Percentiles rank a stretch among this genome's conserved stretches.
Conservation (phyloP, 2,888 invertebrate species). For the Xestoiulus laeticollis region DNA sequence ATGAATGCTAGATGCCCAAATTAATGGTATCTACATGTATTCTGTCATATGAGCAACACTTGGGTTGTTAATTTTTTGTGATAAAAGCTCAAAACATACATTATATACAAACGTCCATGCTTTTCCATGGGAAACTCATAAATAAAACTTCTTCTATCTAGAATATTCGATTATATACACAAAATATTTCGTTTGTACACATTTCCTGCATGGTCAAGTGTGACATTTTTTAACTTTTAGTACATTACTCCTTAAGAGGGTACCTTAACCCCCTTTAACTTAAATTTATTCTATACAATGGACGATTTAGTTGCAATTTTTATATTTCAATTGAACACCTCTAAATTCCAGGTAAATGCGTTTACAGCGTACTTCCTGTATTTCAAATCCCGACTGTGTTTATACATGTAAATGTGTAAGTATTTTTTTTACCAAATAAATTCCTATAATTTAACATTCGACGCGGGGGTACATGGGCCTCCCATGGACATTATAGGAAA, state of each 20-base stretch:
- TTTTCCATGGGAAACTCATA: no score
- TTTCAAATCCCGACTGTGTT: neutral
- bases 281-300: no score
- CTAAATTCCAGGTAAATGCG: neutral
- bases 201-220: neutral
- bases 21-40: neutral
- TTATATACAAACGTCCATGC: no score
- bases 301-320: no score
- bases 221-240: neutral
- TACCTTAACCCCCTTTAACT: neutral
- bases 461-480: neutral
- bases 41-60: neutral
- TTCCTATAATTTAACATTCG: neutral
- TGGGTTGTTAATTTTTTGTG: no score
- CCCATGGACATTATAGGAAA: slow-evolving; percentile 2
- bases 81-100: no score
- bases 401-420: neutral
- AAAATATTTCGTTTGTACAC: neutral
- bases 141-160: no score
- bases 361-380: neutral
- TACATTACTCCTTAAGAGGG: neutral
- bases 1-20: no score
- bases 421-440: neutral
- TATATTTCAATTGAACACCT: neutral
- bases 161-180: neutral